Evolutionary conservation across 2,113 vertebrate genomes (phyloP).

Genomic region (Tor tambroides): DNA sequence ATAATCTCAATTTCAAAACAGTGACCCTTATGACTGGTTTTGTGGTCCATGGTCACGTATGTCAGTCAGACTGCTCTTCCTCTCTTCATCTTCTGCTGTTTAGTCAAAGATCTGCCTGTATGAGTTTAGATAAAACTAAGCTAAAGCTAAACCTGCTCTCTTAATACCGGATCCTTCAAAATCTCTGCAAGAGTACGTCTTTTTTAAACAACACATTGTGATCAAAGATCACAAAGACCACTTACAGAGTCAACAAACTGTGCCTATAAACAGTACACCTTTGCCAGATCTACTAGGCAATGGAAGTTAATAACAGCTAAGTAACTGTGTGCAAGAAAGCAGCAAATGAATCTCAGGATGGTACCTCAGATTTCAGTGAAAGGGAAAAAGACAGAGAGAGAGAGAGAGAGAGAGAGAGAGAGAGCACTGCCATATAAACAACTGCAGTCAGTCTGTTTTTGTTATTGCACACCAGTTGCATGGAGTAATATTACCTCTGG

Average conservation of each 20-base stretch:
- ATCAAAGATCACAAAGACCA: neutral
- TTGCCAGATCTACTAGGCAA: constrained; percentile 5
- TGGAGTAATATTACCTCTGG: constrained; percentile 27
- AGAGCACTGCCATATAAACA: neutral
- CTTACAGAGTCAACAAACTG: neutral
- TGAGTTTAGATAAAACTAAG: too few species aligned
- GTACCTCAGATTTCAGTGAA: neutral
- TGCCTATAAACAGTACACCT: neutral
- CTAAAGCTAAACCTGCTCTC: too few species aligned
- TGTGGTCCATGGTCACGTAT: too few species aligned
- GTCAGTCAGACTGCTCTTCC: too few species aligned
- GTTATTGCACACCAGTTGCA: constrained; percentile 19
- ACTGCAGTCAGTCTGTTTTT: constrained; percentile 31
- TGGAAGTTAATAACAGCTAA: constrained; percentile 23
- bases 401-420: neutral
- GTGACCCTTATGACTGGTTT: too few species aligned
- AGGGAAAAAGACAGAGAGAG: neutral
- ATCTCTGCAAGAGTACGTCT: too few species aligned
- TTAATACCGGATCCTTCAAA: too few species aligned
- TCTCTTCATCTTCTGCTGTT: neutral
- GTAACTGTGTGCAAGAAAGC: neutral
- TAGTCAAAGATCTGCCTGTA: neutral
- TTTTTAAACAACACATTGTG: neutral
- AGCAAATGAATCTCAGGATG: constrained; percentile 27
- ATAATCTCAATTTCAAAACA: too few species aligned